phyloP scores from a whole-genome alignment of 1,140 invertebrate genomes.

The Zaprionus camerounensis region DNA sequence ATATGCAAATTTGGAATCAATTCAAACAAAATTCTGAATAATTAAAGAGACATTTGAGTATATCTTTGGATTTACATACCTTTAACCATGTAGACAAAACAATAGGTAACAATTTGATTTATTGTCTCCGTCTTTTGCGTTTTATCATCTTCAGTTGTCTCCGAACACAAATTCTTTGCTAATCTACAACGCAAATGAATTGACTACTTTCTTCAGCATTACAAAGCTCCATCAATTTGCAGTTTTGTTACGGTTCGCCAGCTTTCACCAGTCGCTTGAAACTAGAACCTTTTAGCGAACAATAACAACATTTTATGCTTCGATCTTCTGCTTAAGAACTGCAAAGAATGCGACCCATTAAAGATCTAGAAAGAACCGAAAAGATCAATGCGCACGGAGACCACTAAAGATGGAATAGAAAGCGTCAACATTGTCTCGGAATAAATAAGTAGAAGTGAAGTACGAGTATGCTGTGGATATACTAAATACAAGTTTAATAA shows the following conservation, averaged over 20 bases:
- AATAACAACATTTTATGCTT: constrained; percentile 19
- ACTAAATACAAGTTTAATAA: not conserved
- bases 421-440: not conserved
- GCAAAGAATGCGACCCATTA: not conserved
- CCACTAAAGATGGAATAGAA: constrained; percentile 2
- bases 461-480: too few species aligned
- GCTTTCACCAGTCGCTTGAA: constrained; percentile 42
- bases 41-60: constrained; percentile 54
- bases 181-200: constrained; percentile 32
- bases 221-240: constrained; percentile 20
- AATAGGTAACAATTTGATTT: constrained; percentile 70
- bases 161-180: constrained; percentile 20
- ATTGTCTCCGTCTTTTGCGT: constrained; percentile 55
- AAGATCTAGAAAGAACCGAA: not conserved
- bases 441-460: not conserved
- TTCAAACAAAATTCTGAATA: constrained; percentile 58
- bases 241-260: constrained; percentile 35
- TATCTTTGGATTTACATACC: constrained; percentile 64
- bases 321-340: constrained; percentile 1
- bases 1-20: constrained; percentile 67
- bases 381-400: not conserved
- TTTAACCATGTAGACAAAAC: constrained; percentile 32
- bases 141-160: constrained; percentile 31
- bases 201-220: constrained; percentile 43
- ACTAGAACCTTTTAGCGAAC: constrained; percentile 29